These are phyloP conservation scores for Hipposideros larvatus DNA, from an alignment of 2,797 vertebrate genomes.

Conservation along the genomic window DNA sequence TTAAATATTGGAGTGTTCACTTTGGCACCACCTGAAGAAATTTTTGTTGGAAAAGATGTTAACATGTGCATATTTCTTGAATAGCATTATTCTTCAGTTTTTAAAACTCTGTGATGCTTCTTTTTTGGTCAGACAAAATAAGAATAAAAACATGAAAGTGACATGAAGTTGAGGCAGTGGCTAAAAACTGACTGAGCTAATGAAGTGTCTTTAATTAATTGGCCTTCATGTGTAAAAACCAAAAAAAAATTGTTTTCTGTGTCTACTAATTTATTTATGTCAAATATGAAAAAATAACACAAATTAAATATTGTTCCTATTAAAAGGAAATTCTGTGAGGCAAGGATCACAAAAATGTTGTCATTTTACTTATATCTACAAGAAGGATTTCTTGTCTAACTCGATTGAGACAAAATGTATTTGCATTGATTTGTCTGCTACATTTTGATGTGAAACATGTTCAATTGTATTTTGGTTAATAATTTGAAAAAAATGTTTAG, in stretches of 20 bases:
- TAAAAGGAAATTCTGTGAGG: neutral
- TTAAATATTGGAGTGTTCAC: neutral
- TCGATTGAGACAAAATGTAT: constrained; percentile 25
- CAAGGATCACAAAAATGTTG: neutral
- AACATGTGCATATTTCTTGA: neutral
- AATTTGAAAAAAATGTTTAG: constrained; percentile 66
- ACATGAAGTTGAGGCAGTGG: neutral
- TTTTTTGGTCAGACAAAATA: neutral
- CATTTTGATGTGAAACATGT: constrained; percentile 7
- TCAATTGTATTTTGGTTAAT: constrained; percentile 21
- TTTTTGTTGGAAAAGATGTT: neutral
- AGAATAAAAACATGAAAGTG: neutral
- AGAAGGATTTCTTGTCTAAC: constrained; percentile 39
- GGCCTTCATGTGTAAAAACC: neutral
- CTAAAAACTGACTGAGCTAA: neutral
- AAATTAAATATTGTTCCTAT: neutral
- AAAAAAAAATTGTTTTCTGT: neutral
- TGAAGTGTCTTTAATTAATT: constrained; percentile 9
- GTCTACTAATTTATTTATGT: neutral
- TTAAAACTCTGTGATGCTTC: neutral
- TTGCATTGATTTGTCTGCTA: neutral
- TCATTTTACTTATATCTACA: neutral
- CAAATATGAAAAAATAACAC: neutral
- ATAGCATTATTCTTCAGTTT: neutral
- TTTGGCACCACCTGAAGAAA: neutral